Evolutionary conservation across 30 jellyfish, hydroid and myxozoan species (phyloP).

Genomic region (Rhopilema esculentum): DNA sequence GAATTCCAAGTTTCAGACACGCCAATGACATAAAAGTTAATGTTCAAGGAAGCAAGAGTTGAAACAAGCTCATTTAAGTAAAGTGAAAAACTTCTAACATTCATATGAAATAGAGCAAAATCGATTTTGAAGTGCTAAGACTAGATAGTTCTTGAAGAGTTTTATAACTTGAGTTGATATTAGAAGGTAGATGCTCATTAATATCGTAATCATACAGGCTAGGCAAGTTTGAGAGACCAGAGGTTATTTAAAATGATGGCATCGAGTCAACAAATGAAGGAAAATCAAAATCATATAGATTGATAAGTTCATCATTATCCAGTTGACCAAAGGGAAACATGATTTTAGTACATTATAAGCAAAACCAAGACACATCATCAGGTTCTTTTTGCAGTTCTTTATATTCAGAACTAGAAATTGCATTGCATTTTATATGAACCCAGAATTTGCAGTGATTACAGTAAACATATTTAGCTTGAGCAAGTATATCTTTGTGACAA

Average conservation of each 20-base stretch:
- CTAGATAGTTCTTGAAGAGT: slow-evolving; percentile 25
- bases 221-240: slow-evolving; percentile 41
- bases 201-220: slow-evolving; percentile 46
- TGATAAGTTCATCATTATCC: slow-evolving; percentile 35
- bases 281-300: slow-evolving; percentile 33
- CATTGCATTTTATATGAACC: slow-evolving; percentile 16
- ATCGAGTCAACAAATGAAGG: slow-evolving; percentile 47
- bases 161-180: slow-evolving; percentile 17
- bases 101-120: slow-evolving; percentile 28
- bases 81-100: slow-evolving; percentile 41
- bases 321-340: slow-evolving; percentile 51
- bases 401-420: background rate
- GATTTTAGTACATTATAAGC: slow-evolving; percentile 35
- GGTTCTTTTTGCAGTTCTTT: slow-evolving; percentile 37
- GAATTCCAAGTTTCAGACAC: slow-evolving; percentile 12
- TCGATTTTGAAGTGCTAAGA: slow-evolving; percentile 27
- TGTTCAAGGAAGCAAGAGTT: slow-evolving; percentile 41
- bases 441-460: slow-evolving; percentile 50
- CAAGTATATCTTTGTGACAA: slow-evolving; percentile 55
- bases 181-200: slow-evolving; percentile 28
- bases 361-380: slow-evolving; percentile 42
- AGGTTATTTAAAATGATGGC: slow-evolving; percentile 35
- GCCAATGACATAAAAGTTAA: slow-evolving; percentile 43
- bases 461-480: slow-evolving; percentile 43
- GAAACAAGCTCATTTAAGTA: slow-evolving; percentile 46